A percentile compares a stretch with the other conserved stretches of the same genome.
phyloP scores from a whole-genome alignment of 2,113 vertebrate species.

The Phaethornis superciliosus region DNA sequence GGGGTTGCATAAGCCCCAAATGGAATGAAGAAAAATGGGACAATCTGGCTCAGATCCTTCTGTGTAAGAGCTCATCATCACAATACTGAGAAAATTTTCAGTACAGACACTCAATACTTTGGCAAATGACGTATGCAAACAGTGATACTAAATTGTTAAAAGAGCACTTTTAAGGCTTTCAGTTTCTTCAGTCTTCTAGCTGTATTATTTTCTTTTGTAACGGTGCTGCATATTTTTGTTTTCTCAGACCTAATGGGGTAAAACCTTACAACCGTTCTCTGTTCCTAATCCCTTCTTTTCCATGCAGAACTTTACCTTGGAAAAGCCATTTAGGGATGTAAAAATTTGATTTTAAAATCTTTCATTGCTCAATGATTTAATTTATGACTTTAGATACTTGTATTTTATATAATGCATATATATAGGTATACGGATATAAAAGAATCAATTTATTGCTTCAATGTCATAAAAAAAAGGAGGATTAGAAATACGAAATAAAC shows the following conservation, averaged over 20 bases:
- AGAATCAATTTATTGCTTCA: fast-evolving
- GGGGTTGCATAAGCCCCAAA: neutral
- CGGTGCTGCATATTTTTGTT: neutral
- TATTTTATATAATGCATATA: neutral
- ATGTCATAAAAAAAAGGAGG: neutral
- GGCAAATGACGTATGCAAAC: neutral
- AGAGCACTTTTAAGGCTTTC: neutral
- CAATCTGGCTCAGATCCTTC: neutral
- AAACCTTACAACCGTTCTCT: neutral
- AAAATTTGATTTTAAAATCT: neutral
- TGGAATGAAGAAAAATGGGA: neutral
- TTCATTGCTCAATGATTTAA: neutral
- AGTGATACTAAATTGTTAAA: neutral
- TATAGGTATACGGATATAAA: neutral
- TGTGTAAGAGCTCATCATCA: neutral
- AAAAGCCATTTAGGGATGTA: neutral
- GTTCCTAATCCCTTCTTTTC: neutral
- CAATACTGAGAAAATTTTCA: neutral
- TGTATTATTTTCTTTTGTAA: neutral
- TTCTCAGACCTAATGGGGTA: neutral
- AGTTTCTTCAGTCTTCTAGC: neutral
- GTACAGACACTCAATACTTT: neutral
- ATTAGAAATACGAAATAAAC: neutral
- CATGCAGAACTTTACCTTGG: neutral
- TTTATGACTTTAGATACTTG: neutral